A percentile compares a stretch with the other conserved stretches of the same genome.
phyloP scores from a whole-genome alignment of 2,888 invertebrate genomes.

The Danaus chrysippus region DNA sequence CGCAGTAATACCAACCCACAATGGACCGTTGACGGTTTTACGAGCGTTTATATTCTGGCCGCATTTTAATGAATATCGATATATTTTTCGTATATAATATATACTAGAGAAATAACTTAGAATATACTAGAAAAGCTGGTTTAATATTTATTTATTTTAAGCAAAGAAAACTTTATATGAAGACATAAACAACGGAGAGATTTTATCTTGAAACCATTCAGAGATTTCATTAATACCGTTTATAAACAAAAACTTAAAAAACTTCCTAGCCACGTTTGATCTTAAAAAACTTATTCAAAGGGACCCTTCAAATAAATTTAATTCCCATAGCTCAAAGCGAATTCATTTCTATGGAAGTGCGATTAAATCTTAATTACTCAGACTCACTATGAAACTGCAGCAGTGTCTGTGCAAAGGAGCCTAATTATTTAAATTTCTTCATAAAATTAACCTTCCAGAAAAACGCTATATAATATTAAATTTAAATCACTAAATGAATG shows the following conservation, averaged over 20 bases:
- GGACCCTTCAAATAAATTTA: constrained; percentile 19
- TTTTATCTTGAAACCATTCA: neutral
- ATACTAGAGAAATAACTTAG: too few relatives aligned
- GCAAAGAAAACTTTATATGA: too few relatives aligned
- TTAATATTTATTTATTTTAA: too few relatives aligned
- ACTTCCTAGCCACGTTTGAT: constrained; percentile 6
- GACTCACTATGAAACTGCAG: constrained; percentile 14
- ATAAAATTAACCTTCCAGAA: constrained; percentile 3
- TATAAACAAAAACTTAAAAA: constrained; percentile 4
- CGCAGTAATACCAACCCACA: constrained; percentile 37
- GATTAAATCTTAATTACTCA: constrained; percentile 39
- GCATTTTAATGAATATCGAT: constrained; percentile 34
- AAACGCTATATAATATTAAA: neutral
- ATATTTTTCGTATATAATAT: constrained; percentile 19
- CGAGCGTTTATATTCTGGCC: constrained; percentile 33
- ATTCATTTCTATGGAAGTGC: constrained; percentile 31
- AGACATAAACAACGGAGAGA: neutral
- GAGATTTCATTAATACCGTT: constrained; percentile 3
- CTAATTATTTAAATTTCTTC: constrained; percentile 5
- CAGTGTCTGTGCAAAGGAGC: constrained; percentile 21
- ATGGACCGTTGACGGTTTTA: constrained; percentile 44
- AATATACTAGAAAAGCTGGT: too few relatives aligned
- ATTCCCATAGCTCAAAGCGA: constrained; percentile 21
- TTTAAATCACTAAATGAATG: neutral
- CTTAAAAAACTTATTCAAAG: constrained; percentile 17